Conservation (phyloP, 2,113 vertebrate species). For the Polypterus senegalus region DNA sequence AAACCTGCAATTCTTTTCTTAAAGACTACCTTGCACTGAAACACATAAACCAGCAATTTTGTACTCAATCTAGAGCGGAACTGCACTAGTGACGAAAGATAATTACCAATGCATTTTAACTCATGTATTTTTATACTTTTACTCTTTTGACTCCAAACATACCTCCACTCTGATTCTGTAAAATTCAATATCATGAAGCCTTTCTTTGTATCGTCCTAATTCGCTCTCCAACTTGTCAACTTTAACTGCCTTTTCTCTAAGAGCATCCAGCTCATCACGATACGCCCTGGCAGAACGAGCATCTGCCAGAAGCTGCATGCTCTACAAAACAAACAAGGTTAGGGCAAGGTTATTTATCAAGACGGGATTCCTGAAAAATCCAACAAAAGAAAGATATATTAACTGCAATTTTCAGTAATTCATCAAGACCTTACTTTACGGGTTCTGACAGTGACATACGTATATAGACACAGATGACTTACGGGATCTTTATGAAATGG, state of each 20-base stretch:
- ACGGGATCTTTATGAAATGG: too few relatives aligned
- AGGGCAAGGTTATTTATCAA: background rate
- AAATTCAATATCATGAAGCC: constrained; percentile 90
- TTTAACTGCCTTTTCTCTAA: constrained; percentile 83
- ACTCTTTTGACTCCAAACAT: constrained; percentile 11
- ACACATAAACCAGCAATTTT: too few relatives aligned
- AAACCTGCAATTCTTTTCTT: too few relatives aligned
- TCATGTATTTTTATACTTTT: too few relatives aligned
- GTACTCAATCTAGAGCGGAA: too few relatives aligned
- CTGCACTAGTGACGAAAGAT: too few relatives aligned
- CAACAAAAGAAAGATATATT: background rate
- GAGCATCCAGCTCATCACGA: constrained; percentile 85
- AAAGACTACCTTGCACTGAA: too few relatives aligned
- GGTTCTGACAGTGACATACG: background rate
- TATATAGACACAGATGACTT: background rate
- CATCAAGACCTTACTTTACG: background rate
- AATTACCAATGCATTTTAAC: too few relatives aligned
- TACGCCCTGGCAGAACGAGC: constrained; percentile 86
- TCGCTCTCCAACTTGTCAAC: constrained; percentile 97
- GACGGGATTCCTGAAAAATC: too few relatives aligned
- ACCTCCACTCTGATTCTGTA: constrained; percentile 96
- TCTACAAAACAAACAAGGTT: constrained; percentile 47
- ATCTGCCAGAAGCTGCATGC: constrained; percentile 78
- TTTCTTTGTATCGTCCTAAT: constrained; percentile 81
- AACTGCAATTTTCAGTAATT: background rate